Base-by-base conservation (phyloP, 2,888 invertebrate species). In the Orthosia gracilis region DNA sequence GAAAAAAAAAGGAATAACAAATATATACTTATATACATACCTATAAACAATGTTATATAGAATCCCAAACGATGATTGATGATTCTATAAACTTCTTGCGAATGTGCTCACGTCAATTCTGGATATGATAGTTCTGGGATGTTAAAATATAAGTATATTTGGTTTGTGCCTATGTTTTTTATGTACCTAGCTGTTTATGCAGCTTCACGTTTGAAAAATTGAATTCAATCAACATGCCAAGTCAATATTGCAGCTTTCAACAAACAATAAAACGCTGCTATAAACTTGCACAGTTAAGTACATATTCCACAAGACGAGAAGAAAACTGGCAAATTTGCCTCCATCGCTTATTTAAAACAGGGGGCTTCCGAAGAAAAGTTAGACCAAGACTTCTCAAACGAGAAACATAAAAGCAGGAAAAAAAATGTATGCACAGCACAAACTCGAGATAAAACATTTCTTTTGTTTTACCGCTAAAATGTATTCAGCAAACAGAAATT, bases 401-500 rank as follows among this genome's bases (percentile, higher is more conserved):
- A 40, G 57, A 45, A 75, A 65, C 18, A 54, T 62, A 65, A 70
- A 75, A 59, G 47, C 50, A 63, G 45, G 45, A 67, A 83, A 83
- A 83, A 80, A 83, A 83, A 78, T 78, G 59, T 73, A 76, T 76
- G 59, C 78, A 74, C 68, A 62, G 61, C 49, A 76, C 63, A 68
- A 68, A 73, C 69, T 69, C 18, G 21, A 78, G 78, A 85, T 73
- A 82, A 86, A 86, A 85, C 59, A 74, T 77, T 79, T 80, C 75
- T 69, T 85, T 82, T 79, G 78, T 84, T 84, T 78, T 75, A 80
- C 64, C 26, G 69, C 67, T 81, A 49, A 69, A 81, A 74, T 67
- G 67, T 68, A 76, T 86, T 78, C 79, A 66, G 65, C 71, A 78
- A 82, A 85, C 78, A 76, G 66, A 78, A 83, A 80, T 85, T 85